Evolutionary conservation across 2,113 vertebrate species (phyloP).

Genomic region (Gadus chalcogrammus): DNA sequence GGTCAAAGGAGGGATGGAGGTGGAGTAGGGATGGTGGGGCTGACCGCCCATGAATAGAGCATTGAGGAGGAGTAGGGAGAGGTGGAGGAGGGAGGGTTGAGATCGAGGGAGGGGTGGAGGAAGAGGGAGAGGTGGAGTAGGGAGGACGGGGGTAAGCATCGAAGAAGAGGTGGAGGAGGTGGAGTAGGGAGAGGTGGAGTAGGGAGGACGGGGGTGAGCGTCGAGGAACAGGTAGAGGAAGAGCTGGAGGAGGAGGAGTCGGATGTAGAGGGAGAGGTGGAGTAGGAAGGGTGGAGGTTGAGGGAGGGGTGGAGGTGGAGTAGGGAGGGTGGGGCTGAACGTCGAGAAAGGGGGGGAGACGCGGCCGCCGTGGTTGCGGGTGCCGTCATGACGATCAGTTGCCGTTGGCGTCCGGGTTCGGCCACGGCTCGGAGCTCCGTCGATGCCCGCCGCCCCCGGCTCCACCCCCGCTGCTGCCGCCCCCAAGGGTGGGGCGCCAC

Average conservation of each 20-base stretch:
- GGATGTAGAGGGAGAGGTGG: too few relatives aligned
- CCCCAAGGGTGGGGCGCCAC: constrained; percentile 81
- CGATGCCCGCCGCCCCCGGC: constrained; percentile 69
- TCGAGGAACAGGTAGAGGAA: too few relatives aligned
- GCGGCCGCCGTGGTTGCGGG: background rate
- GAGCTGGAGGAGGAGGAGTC: too few relatives aligned
- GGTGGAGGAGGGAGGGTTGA: background rate
- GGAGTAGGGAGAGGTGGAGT: too few relatives aligned
- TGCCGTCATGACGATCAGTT: constrained; percentile 40
- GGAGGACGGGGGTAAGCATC: too few relatives aligned
- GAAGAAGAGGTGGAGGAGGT: too few relatives aligned
- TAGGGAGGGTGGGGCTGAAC: too few relatives aligned
- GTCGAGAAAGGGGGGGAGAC: background rate
- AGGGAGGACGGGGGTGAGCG: background rate
- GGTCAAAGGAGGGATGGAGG: background rate
- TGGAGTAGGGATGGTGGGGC: background rate
- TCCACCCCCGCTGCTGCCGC: constrained; percentile 58
- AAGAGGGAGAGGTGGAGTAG: too few relatives aligned
- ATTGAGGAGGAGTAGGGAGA: too few relatives aligned
- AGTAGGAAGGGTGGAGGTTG: background rate
- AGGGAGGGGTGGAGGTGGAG: too few relatives aligned
- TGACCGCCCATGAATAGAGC: too few relatives aligned
- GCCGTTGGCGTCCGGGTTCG: constrained; percentile 74
- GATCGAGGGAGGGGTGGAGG: background rate
- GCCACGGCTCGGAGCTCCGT: constrained; percentile 88